Evolutionary conservation across 2,888 invertebrate genomes (phyloP), one percentile per base, ranked within the genome.

Genomic region (Adineta ricciae): DNA sequence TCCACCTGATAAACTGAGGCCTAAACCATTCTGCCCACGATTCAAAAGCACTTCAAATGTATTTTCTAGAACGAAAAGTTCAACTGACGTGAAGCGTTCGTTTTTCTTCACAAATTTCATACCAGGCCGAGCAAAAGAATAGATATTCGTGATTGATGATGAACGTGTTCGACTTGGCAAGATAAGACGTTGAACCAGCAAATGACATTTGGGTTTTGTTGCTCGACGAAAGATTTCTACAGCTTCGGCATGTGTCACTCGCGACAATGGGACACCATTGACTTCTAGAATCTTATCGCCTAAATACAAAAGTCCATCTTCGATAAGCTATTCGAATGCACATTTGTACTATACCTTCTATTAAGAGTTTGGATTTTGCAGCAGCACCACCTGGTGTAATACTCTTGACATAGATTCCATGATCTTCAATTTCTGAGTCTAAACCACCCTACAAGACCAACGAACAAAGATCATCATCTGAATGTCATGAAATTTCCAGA

Each of bases 381-480:
- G 97, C 97, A 52, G 97, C 97, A 46, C 98, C 98, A 90, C 95
- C 95, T 84, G 95, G 94, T 0, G 97, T 98, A 87, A 99, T 96
- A 1, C 97, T 97, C 92, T 99, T 99, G 82, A 99, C 97, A 91
- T 99, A 99, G 89, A 99, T 99, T n/a, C 98, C 98, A 46, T 93
- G 90, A 88, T 93, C 93, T 89, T 93, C 93, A 83, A 93, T 89
- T 2, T 99, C 99, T 0, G 97, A 96, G 91, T 99, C 99, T 54
- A 99, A 98, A 21, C 99, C 98, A 78, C 78, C 78, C 78, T 78
- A 24, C 2, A 41, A 16, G 24, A 21, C 8, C 19, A 50, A 50
- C 11, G 11, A n/a, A 36, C 9, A 78, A n/a, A 24, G 11, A 78
- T n/a, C 38, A 21, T 36, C 11, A 21, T 14, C 5, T 78, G 7